Evolutionary conservation across 2,113 vertebrate species (phyloP), one percentile per base, ranked within the genome.

Genomic region (Ovis aries): DNA sequence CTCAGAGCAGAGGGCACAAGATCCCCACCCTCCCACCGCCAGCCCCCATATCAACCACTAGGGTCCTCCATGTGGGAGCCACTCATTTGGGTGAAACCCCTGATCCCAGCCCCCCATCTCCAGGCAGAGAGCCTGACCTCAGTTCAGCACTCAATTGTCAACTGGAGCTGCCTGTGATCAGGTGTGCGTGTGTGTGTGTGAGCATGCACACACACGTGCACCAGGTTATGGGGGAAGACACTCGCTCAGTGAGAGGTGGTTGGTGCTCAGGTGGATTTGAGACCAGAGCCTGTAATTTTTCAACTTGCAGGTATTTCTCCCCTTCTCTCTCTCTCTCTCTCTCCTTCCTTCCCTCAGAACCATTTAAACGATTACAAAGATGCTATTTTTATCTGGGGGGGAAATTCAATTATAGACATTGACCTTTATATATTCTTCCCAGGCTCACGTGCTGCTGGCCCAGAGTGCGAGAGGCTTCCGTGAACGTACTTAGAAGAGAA

Each of bases 391-490:
- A 97, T 96, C 97, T 82, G 16, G 6, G 95, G 16, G 93, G 96
- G 77, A 95, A 98, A 97, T 98, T 97, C 97, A 98, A 96, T 98
- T 97, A 96, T 96, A 98, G 97, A 95, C 95, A 50, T 60, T 93
- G 97, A 97, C 98, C 98, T 98, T 98, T 97, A 67, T 40, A 62
- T 31, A 81, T 85, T 91, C 71, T 48, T 82, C 29, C 59, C 60
- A 36, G 94, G 88, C 97, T 94, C 96, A 74, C 52, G 29, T 92
- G 96, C 87, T 6, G 85, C 88, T 3, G 81, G 93, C 92, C 93
- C 80, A 2, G 90, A 67, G 97, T 83, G 97, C 1, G 19, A 50
- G 71, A 57, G 77, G 16, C 12, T 64, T 40, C 67, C 6, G 6
- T 2, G 55, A 14, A 80, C 4, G 1, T 19, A 19, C 84, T 91